Evolutionary conservation across 2,113 vertebrate species (phyloP).

Genomic region (Carollia perspicillata): DNA sequence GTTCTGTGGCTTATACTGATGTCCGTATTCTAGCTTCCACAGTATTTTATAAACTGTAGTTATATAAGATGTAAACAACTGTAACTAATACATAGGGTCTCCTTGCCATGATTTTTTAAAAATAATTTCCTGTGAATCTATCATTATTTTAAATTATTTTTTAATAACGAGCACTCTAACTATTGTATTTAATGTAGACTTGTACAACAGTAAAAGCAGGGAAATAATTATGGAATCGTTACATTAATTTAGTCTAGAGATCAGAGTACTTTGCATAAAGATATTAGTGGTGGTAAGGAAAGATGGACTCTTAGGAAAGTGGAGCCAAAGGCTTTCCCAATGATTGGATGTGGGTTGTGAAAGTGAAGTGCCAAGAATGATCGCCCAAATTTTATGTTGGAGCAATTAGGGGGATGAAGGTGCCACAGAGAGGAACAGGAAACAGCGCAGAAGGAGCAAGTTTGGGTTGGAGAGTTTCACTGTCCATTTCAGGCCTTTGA

Average conservation of each 20-base stretch:
- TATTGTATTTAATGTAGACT: background rate
- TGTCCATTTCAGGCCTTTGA: background rate
- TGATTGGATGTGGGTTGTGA: background rate
- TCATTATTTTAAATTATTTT: background rate
- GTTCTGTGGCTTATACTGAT: background rate
- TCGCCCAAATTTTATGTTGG: background rate
- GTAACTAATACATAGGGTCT: background rate
- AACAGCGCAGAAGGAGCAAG: background rate
- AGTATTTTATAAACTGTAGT: background rate
- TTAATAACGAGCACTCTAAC: background rate
- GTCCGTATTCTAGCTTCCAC: background rate
- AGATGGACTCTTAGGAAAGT: background rate
- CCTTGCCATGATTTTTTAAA: background rate
- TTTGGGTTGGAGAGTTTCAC: background rate
- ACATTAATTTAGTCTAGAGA: background rate
- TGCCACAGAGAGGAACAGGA: background rate
- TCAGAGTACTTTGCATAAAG: background rate
- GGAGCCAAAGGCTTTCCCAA: background rate
- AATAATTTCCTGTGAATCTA: background rate
- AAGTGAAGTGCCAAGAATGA: background rate
- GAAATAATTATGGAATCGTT: background rate
- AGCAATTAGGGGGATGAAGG: background rate
- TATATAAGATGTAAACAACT: background rate
- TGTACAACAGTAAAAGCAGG: background rate
- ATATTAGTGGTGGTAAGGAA: background rate